These are phyloP conservation scores for Pollenia griseotomentosa DNA, from an alignment of 2,888 invertebrate species.

Conservation along the genomic window DNA sequence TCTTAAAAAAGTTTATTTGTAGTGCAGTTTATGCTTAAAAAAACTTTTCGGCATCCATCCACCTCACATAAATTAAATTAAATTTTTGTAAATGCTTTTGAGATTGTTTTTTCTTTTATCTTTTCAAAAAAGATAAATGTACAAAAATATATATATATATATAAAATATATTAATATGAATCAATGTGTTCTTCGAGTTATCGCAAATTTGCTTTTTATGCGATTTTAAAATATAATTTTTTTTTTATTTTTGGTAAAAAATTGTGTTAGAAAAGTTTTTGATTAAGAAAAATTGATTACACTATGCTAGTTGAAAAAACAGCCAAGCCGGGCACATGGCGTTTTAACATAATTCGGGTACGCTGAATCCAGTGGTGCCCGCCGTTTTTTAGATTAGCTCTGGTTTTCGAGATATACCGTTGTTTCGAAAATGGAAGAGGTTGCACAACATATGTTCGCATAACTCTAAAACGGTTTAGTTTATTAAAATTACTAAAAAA, in stretches of 20 bases:
- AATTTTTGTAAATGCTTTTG: slow-evolving; percentile 30
- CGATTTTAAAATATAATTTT: background rate
- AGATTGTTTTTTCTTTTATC: background rate
- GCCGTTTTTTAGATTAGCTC: no score
- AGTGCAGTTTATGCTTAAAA: slow-evolving; percentile 14
- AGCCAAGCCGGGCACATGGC: no score
- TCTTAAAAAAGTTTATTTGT: background rate
- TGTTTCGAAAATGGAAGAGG: no score
- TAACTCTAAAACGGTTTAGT: no score
- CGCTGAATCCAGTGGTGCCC: no score
- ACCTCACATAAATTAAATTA: slow-evolving; percentile 38
- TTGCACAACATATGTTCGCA: no score
- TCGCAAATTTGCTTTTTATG: background rate
- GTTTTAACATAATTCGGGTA: no score
- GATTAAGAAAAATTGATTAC: no score
- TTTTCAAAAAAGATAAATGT: background rate
- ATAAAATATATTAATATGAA: slow-evolving; percentile 19
- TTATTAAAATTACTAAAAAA: no score
- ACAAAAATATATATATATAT: background rate
- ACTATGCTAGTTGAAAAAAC: no score
- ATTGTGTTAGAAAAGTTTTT: no score
- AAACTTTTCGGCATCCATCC: background rate
- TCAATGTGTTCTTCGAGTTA: background rate
- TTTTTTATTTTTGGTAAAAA: background rate
- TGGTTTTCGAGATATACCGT: no score